Percentiles rank a stretch among this genome's conserved stretches.
Evolutionary conservation across 2,113 vertebrate genomes (phyloP).

Genomic region (Falcunculus frontatus): DNA sequence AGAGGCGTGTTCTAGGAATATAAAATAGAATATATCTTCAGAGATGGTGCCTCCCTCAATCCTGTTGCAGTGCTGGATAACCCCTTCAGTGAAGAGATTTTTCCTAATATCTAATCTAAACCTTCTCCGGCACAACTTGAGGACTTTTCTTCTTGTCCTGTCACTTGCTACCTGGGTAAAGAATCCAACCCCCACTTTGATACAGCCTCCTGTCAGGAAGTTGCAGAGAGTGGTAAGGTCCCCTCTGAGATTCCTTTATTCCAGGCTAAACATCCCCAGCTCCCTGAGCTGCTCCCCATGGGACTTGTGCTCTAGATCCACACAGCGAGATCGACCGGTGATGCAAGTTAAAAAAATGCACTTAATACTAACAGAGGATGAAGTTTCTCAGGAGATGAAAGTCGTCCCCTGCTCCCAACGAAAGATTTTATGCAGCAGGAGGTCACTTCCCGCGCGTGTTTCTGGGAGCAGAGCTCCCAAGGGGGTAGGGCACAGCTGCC

Average conservation of each 20-base stretch:
- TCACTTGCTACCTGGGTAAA: background rate
- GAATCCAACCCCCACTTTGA: background rate
- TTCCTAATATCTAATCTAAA: background rate
- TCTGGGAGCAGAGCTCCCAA: background rate
- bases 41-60: background rate
- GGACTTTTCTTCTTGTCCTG: background rate
- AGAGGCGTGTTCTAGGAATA: background rate
- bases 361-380: background rate
- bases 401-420: rapidly evolving
- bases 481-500: rapidly evolving
- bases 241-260: background rate
- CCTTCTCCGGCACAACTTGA: background rate
- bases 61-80: background rate
- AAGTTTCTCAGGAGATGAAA: background rate
- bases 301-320: background rate
- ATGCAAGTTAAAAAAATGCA: rapidly evolving
- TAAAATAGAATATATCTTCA: background rate
- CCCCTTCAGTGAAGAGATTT: background rate
- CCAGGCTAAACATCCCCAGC: background rate
- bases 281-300: background rate
- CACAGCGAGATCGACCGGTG: rapidly evolving
- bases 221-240: no score
- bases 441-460: rapidly evolving
- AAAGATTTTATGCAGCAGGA: rapidly evolving
- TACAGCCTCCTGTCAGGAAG: background rate